A percentile compares a stretch with the other conserved stretches of the same genome.
Evolutionary conservation across 2,888 invertebrate species (phyloP).

Genomic region (Dicycla oo): DNA sequence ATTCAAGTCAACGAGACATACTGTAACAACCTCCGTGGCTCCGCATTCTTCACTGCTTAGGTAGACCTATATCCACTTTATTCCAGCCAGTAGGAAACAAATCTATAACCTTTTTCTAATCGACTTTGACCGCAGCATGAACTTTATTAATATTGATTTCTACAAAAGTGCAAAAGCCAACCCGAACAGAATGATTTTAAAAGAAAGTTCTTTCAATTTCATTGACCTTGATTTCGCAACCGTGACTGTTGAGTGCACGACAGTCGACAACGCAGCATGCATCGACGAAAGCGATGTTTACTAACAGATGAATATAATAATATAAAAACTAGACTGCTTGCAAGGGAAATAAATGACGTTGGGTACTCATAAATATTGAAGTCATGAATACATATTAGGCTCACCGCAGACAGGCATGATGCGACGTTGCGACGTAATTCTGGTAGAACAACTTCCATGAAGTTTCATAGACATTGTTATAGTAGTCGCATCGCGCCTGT

Average conservation of each 20-base stretch:
- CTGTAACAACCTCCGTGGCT: constrained; percentile 29
- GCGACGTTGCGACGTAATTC: no score
- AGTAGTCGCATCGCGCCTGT: no score
- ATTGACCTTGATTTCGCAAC: constrained; percentile 80
- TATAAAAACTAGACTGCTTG: constrained; percentile 33
- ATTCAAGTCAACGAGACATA: constrained; percentile 53
- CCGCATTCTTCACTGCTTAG: constrained; percentile 49
- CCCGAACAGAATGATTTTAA: constrained; percentile 71
- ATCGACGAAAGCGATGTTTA: constrained; percentile 73
- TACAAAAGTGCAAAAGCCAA: constrained; percentile 59
- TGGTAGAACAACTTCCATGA: no score
- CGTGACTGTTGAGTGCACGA: constrained; percentile 68
- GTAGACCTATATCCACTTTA: constrained; percentile 15
- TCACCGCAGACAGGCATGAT: no score
- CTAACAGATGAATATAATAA: constrained; percentile 72
- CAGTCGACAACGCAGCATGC: constrained; percentile 69
- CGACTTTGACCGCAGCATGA: constrained; percentile 42
- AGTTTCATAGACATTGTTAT: no score
- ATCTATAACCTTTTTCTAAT: constrained; percentile 41
- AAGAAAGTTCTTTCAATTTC: constrained; percentile 85
- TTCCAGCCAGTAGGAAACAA: neutral
- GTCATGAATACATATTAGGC: constrained; percentile 25
- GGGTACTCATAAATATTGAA: constrained; percentile 39
- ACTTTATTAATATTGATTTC: constrained; percentile 72
- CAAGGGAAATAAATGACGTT: constrained; percentile 23